phyloP scores from a whole-genome alignment of 1,140 invertebrate species.

The Caenorhabditis elegans region WBcel235 BX284605.5:9446501-9447000 shows the following conservation, averaged over 20 bases:
- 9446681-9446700: neutral
- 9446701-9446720: slow-evolving; percentile 2
- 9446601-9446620: neutral
- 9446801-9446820: slow-evolving; percentile 13
- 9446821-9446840: neutral
- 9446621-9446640: slow-evolving; percentile 4
- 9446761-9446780: slow-evolving; percentile 10
- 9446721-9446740: neutral
- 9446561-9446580: no score
- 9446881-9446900: slow-evolving; percentile 23
- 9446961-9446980: neutral
- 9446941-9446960: neutral
- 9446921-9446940: slow-evolving; percentile 7
- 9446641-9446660: neutral
- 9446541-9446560: no score
- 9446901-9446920: slow-evolving; percentile 14
- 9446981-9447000: neutral
- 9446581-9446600: neutral
- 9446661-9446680: neutral
- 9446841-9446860: neutral
- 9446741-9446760: slow-evolving; percentile 16
- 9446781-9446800: neutral
- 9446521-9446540: no score
- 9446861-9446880: slow-evolving; percentile 28
- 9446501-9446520: neutral